Evolutionary conservation across 2,797 vertebrate genomes (phyloP), one percentile per base, ranked within the genome.

Genomic region (Odontamblyopus rebecca): DNA sequence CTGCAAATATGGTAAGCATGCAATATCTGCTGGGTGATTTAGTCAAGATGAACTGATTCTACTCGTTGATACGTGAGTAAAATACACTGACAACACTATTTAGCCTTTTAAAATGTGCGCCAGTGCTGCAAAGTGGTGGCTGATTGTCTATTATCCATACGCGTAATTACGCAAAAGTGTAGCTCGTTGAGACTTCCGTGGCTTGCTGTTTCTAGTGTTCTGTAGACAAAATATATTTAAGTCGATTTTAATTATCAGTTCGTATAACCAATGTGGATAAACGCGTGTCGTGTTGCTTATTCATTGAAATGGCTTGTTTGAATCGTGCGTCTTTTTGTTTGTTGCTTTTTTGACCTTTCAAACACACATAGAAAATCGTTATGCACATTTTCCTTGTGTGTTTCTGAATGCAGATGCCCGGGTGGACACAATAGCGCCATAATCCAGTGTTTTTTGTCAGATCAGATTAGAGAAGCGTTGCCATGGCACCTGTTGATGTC

Each of bases 401-500:
- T n/a, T 11, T 1, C 29, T 59, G 67, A 44, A 44, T 11, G 38
- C 67, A 69, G 35, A 44, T 27, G 54, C 9, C 6, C 18, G n/a
- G 32, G 5, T 18, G 11, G 71, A 57, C 70, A 69, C 7, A 68
- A 32, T 51, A 3, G 23, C 76, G 79, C 27, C 68, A 72, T 73
- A 54, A 87, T 35, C 67, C 74, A 30, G 67, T 15, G 35, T 51
- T 50, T 32, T 23, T 75, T 70, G 82, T 85, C 78, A 9, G 64
- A 84, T 75, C 78, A 87, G 88, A 90, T 91, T 88, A 92, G 74
- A 78, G 32, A n/a, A 38, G 72, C 15, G 92, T 94, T 94, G 93
- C 94, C 90, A 94, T 85, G 93, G 88, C 82, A 93, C 92, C 85
- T 73, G 87, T 84, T 93, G 90, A 93, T 87, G 91, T 93, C 89